Evolutionary conservation across 2,888 invertebrate genomes (phyloP).

Genomic region (Blastobasis adustella): DNA sequence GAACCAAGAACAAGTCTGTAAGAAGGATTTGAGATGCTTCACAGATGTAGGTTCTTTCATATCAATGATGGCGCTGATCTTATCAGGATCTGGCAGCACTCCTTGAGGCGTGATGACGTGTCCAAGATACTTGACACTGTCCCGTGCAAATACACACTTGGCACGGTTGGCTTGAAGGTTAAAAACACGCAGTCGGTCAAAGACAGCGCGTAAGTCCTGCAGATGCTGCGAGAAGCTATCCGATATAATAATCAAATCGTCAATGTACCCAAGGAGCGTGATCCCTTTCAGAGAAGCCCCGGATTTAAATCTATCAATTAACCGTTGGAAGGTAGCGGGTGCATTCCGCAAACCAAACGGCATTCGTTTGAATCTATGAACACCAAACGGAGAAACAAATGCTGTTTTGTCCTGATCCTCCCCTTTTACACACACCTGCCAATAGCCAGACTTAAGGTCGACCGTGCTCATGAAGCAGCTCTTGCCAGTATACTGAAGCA

Average conservation of each 20-base stretch:
- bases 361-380: slow-evolving; percentile 16
- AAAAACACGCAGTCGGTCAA: slow-evolving; percentile 5
- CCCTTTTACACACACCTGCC: slow-evolving; percentile 23
- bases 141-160: slow-evolving; percentile 11
- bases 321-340: slow-evolving; percentile 1
- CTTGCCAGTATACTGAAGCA: too few relatives aligned
- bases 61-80: slow-evolving; percentile 5
- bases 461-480: slow-evolving; percentile 29
- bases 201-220: slow-evolving; percentile 7
- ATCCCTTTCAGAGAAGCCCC: slow-evolving; percentile 10
- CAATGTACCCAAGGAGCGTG: slow-evolving; percentile 21
- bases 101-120: slow-evolving; percentile 9
- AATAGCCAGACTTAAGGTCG: slow-evolving; percentile 34
- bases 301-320: slow-evolving; percentile 21
- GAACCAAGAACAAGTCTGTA: slow-evolving; percentile 25
- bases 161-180: slow-evolving; percentile 5
- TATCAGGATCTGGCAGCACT: slow-evolving; percentile 5
- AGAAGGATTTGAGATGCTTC: slow-evolving; percentile 8
- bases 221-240: slow-evolving; percentile 15
- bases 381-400: slow-evolving; percentile 23
- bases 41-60: slow-evolving; percentile 5
- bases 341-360: not conserved
- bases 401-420: slow-evolving; percentile 22
- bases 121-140: slow-evolving; percentile 9
- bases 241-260: slow-evolving; percentile 26